Evolutionary conservation across 2,797 vertebrate species (phyloP).

Genomic region (Microctenopoma steveboyesi): DNA sequence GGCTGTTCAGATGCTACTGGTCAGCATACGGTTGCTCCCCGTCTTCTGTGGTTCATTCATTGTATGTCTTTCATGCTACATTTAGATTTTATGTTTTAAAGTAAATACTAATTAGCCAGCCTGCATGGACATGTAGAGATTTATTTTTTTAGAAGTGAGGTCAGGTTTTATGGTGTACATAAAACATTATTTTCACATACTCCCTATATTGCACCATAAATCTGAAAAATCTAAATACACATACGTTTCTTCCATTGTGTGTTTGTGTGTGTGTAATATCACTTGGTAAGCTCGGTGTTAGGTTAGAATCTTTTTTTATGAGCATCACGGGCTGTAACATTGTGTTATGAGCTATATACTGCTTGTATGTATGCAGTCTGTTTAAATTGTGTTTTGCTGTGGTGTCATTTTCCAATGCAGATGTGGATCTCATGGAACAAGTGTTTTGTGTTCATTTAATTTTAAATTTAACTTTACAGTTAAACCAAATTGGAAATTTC

Average conservation of each 20-base stretch:
- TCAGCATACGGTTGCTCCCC: slow-evolving; percentile 17
- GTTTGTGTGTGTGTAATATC: no score
- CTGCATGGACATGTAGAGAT: slow-evolving; percentile 27
- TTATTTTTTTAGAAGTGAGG: slow-evolving; percentile 19
- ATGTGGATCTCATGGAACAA: background rate
- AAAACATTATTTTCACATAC: slow-evolving; percentile 17
- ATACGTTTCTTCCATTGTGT: background rate
- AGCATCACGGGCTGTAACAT: no score
- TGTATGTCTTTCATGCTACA: slow-evolving; percentile 36
- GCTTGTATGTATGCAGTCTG: background rate
- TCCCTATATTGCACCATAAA: slow-evolving; percentile 8
- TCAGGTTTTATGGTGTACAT: slow-evolving; percentile 31
- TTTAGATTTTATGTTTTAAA: slow-evolving; percentile 50
- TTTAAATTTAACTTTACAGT: slow-evolving; percentile 1
- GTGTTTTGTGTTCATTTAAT: background rate
- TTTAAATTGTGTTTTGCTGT: background rate
- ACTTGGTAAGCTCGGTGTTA: background rate
- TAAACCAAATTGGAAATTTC: background rate
- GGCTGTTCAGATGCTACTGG: slow-evolving; percentile 26
- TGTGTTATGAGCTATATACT: background rate
- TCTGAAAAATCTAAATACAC: background rate
- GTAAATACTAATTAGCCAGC: slow-evolving; percentile 43
- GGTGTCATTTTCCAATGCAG: background rate
- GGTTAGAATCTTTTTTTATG: no score
- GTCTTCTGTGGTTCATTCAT: slow-evolving; percentile 34